Conservation (phyloP, 1,140 invertebrate genomes). For the Oryctes rhinoceros region DNA sequence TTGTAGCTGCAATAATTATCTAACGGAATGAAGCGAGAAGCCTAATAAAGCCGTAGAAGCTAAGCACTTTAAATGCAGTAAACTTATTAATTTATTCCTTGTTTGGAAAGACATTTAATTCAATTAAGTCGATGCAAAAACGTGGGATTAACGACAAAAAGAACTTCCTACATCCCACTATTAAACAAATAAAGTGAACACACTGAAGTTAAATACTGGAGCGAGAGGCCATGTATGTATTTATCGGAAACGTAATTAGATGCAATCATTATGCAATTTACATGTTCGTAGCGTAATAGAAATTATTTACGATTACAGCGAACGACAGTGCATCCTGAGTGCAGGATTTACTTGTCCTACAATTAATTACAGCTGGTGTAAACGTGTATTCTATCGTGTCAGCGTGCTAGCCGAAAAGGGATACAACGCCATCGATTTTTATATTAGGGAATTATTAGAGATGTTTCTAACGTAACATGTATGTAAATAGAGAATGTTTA, state of each 20-base stretch:
- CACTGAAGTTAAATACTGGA: not conserved
- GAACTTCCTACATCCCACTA: constrained; percentile 27
- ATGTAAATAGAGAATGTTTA: not conserved
- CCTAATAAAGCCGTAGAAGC: constrained; percentile 18
- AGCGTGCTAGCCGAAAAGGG: not conserved
- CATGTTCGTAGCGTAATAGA: not conserved
- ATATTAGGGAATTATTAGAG: constrained; percentile 13
- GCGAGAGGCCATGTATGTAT: not conserved
- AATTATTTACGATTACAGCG: too few species aligned
- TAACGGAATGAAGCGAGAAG: not conserved
- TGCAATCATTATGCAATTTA: not conserved
- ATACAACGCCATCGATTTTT: not conserved
- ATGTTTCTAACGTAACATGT: not conserved
- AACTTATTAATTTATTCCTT: constrained; percentile 34
- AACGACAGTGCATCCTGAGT: too few species aligned
- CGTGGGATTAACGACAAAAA: not conserved
- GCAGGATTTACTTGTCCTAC: too few species aligned
- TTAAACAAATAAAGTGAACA: not conserved
- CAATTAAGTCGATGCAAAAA: not conserved
- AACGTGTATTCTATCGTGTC: not conserved
- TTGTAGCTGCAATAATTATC: not conserved
- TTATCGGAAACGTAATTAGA: not conserved
- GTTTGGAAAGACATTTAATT: constrained; percentile 20
- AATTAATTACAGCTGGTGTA: too few species aligned
- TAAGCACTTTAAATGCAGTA: constrained; percentile 4